Evolutionary conservation across 2,113 vertebrate species (phyloP), one percentile per base, ranked within the genome.

Genomic region (Peromyscus leucopus): DNA sequence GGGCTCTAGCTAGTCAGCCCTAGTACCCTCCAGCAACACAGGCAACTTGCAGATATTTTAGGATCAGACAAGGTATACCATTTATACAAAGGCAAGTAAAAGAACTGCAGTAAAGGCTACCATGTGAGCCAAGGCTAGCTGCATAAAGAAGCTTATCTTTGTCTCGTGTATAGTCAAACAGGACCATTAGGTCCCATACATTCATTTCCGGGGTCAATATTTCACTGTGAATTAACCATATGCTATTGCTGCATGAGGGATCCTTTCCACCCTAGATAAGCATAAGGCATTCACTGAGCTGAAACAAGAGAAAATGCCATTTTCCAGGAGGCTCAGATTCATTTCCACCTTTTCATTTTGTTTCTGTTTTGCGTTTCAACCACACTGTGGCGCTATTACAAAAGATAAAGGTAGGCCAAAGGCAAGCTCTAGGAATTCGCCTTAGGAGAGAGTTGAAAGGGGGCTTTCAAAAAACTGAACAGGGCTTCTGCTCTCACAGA

Each of bases 361-460:
- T 84, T 94, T 93, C 98, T 97, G 31, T 98, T 98, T n/a, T 80
- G 36, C 85, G 92, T 95, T 98, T 98, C 96, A 96, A 84, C 99
- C 98, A 99, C 99, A 97, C 92, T 97, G 99, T 98, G 99, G 98
- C 94, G 98, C 98, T 99, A 96, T 99, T 99, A 98, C 98, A 98
- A 98, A 98, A 98, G 98, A 83, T 98, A 99, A 98, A 80, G 28
- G 96, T 96, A 90, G 92, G 89, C 79, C 9, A 48, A 67, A 74
- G n/a, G 71, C 85, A 26, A 0, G 59, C 85, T 86, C 63, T 33
- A 6, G 42, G 78, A 91, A 96, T 95, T 63, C 36, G 91, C 74
- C 48, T 61, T 42, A 76, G 63, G 69, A 55, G 36, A 84, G 87
- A 75, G 21, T 75, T 97, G 48, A 4, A 90, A 91, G 36, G 72